phyloP scores from a whole-genome alignment of 2,888 invertebrate genomes.

The Noctua pronuba region DNA sequence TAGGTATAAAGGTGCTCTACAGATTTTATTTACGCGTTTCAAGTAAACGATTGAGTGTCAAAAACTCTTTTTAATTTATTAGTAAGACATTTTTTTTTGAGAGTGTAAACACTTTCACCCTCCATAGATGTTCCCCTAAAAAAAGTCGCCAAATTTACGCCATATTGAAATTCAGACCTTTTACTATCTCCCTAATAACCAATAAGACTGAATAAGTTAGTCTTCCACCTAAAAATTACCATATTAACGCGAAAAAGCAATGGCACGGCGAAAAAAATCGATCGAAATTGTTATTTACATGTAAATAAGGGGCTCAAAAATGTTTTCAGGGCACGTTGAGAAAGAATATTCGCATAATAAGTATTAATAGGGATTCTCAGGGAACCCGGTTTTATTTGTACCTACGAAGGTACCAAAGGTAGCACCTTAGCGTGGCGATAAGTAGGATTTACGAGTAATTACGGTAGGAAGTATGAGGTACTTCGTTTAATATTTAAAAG shows the following conservation, averaged over 20 bases:
- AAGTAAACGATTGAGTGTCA: neutral
- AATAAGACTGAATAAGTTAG: slow-evolving; percentile 7
- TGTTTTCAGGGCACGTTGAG: slow-evolving; percentile 10
- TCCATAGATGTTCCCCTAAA: neutral
- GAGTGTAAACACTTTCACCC: neutral
- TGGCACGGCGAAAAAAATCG: slow-evolving; percentile 23
- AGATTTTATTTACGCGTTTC: neutral
- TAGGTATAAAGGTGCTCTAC: neutral
- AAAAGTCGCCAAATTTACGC: neutral
- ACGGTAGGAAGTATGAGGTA: neutral
- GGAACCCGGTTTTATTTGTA: slow-evolving; percentile 31
- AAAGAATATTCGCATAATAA: slow-evolving; percentile 33
- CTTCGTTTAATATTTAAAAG: slow-evolving; percentile 24
- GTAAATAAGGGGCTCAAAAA: slow-evolving; percentile 43
- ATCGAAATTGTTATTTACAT: slow-evolving; percentile 50
- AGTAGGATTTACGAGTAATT: slow-evolving; percentile 39
- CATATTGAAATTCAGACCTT: neutral
- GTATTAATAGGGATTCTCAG: slow-evolving; percentile 38
- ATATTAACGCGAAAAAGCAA: slow-evolving; percentile 24
- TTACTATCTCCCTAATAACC: neutral
- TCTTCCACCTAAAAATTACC: neutral
- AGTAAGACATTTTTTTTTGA: too few relatives aligned
- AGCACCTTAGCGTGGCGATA: slow-evolving; percentile 7
- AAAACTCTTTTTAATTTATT: too few relatives aligned
- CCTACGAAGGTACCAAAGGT: neutral